Percentiles rank a stretch among this genome's conserved stretches.
Conservation (phyloP, 2,888 invertebrate genomes). For the Cryptosula pallasiana region DNA sequence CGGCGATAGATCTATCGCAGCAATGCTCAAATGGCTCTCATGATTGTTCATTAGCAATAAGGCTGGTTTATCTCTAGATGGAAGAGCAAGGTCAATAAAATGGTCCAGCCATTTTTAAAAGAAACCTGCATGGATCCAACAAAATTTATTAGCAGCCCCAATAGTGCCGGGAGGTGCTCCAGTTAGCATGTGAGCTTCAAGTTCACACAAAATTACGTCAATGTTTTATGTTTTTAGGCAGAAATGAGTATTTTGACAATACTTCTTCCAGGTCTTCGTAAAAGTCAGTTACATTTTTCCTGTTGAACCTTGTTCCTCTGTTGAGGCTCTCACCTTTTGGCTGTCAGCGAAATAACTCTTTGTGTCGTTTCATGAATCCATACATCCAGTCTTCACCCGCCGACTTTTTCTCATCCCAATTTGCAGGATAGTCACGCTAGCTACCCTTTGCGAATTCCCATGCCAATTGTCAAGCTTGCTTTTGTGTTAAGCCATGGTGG, state of each 20-base stretch:
- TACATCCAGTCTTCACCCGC: slow-evolving; percentile 31
- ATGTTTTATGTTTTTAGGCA: slow-evolving; percentile 26
- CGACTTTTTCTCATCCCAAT: slow-evolving; percentile 28
- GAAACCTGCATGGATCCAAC: slow-evolving; percentile 23
- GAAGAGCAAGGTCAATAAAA: slow-evolving; percentile 34
- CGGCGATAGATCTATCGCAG: slow-evolving; percentile 35
- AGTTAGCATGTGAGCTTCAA: slow-evolving; percentile 24
- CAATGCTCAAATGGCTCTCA: slow-evolving; percentile 34
- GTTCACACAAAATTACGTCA: slow-evolving; percentile 26
- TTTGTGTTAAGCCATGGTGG: background rate
- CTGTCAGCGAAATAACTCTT: slow-evolving; percentile 27
- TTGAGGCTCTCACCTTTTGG: slow-evolving; percentile 31
- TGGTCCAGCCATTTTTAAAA: slow-evolving; percentile 31
- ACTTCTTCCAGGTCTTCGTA: slow-evolving; percentile 29
- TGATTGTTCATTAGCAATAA: slow-evolving; percentile 39
- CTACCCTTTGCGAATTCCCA: background rate
- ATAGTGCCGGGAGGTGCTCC: slow-evolving; percentile 24
- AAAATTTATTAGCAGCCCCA: slow-evolving; percentile 24
- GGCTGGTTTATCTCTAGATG: slow-evolving; percentile 34
- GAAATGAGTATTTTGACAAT: slow-evolving; percentile 27
- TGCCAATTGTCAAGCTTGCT: background rate
- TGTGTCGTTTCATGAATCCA: slow-evolving; percentile 28
- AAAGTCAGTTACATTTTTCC: slow-evolving; percentile 27
- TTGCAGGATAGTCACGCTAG: slow-evolving; percentile 28
- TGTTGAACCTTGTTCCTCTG: slow-evolving; percentile 31